Base-by-base conservation (phyloP, 2,888 invertebrate species). In the Platycnemis pennipes region DNA sequence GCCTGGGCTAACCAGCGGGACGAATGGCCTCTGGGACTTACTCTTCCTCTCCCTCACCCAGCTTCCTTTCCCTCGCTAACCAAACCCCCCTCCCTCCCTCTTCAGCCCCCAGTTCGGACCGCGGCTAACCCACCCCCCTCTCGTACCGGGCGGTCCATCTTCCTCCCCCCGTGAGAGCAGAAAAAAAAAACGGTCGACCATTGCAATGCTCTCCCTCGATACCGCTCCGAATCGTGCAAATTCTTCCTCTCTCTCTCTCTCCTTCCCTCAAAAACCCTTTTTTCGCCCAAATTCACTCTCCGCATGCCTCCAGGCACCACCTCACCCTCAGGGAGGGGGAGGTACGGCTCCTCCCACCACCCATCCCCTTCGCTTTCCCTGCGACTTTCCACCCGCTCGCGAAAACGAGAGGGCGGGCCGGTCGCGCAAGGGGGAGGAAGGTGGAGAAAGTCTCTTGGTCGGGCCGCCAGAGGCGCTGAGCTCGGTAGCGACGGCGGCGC, bases 1-100 rank as follows among this genome's bases (percentile, higher is more conserved):
- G 94, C 94, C 94, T 94, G 63, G 94, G 94, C 94, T 94, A 94
- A 94, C 94, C 94, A 94, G 94, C 94, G 94, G 94, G 94, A 94
- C 94, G 94, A 94, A 94, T 94, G 63, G 91, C 91, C 91, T 91
- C 63, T 91, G 91, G 91, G 91, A 91, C 91, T 91, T 91, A 44
- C 91, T 63, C 46, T 49, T 46, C 31, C 19, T 44, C 63, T 56
- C 49, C 31, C 49, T 5, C 37, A 26, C 45, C 46, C 87, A 45
- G 22, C 5, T 37, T 46, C 13, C 44, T 8, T 56, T 8, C 53
- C 56, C 31, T 37, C 26, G 26, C 69, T 37, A 77, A 37, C 31
- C 87, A 26, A 44, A 5, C 87, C 87, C 37, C 19, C 11, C 63
- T 37, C 37, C 31, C 3, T 77, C 77, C 77, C 77, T 77, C 69